Conservation (phyloP, 92 coral and sea anemone species). For the Metridium senile region DNA sequence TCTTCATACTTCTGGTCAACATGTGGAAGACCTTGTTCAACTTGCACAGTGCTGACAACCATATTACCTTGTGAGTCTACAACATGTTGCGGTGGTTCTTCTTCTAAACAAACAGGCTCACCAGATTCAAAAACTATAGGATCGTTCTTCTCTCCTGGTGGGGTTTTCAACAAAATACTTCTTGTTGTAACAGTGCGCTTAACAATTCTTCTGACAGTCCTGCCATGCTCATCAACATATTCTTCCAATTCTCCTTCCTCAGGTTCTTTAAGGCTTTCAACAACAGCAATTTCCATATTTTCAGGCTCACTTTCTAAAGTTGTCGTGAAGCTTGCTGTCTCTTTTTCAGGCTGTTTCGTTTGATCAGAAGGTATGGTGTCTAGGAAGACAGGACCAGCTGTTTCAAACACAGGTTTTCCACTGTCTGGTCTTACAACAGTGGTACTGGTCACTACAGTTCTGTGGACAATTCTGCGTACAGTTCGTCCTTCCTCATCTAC, state of each 20-base stretch:
- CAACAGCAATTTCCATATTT: not conserved
- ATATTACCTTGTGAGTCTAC: constrained; percentile 22
- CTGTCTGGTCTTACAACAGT: constrained; percentile 18
- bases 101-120: constrained; percentile 50
- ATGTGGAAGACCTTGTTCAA: constrained; percentile 36
- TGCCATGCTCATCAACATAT: constrained; percentile 62
- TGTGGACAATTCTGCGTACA: constrained; percentile 64
- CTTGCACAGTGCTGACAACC: constrained; percentile 37
- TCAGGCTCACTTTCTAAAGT: not conserved
- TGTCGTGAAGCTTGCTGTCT: not conserved
- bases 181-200: constrained; percentile 33
- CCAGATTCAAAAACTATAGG: constrained; percentile 37
- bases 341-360: constrained; percentile 24
- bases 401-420: constrained; percentile 18
- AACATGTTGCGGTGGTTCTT: constrained; percentile 27
- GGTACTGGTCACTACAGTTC: constrained; percentile 40
- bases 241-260: constrained; percentile 54
- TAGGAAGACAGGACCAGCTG: constrained; percentile 37
- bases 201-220: constrained; percentile 51
- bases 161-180: constrained; percentile 21
- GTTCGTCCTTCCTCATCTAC: constrained; percentile 69
- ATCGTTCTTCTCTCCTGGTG: constrained; percentile 3
- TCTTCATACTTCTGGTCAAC: constrained; percentile 57
- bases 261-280: constrained; percentile 18
- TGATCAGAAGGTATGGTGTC: constrained; percentile 25